A percentile compares a stretch with the other conserved stretches of the same genome.
phyloP scores from a whole-genome alignment of 2,888 invertebrate genomes.

The Galerucella calmariensis region DNA sequence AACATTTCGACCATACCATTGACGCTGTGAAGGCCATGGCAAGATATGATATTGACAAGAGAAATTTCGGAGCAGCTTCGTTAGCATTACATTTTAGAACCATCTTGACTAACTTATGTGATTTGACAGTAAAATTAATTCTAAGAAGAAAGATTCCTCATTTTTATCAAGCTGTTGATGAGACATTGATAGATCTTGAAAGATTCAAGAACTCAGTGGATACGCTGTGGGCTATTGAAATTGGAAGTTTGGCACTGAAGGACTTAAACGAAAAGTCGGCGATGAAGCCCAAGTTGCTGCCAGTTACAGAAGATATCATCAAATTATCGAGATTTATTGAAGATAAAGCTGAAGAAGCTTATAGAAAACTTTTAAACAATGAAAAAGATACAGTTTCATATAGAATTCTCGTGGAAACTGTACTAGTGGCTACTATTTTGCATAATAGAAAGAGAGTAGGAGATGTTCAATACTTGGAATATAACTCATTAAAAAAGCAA shows the following conservation, averaged over 20 bases:
- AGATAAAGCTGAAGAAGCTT: conserved; percentile 38
- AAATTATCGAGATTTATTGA: conserved; percentile 46
- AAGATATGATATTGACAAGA: conserved; percentile 37
- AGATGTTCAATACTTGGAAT: conserved; percentile 41
- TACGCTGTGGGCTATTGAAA: conserved; percentile 39
- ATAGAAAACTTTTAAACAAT: conserved; percentile 15
- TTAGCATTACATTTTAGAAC: conserved; percentile 46
- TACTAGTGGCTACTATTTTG: conserved; percentile 38
- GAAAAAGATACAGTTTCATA: conserved; percentile 23
- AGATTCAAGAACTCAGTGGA: conserved; percentile 33
- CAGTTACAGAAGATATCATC: conserved; percentile 42
- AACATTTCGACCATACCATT: background rate
- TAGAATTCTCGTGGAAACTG: conserved; percentile 38
- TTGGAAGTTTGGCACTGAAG: conserved; percentile 31
- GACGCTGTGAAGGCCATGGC: conserved; percentile 27
- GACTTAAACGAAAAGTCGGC: too few species aligned
- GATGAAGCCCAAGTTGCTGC: conserved; percentile 12
- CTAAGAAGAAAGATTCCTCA: conserved; percentile 10
- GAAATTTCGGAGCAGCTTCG: conserved; percentile 44
- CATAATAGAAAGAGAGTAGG: conserved; percentile 44
- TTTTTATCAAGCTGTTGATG: conserved; percentile 1
- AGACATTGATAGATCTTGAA: conserved; percentile 24
- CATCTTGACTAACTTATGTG: conserved; percentile 17
- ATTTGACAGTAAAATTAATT: conserved; percentile 25
- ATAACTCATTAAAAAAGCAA: conserved; percentile 32